Conservation (phyloP, 2,797 vertebrate species). For the Sphenopsis melanotis region DNA sequence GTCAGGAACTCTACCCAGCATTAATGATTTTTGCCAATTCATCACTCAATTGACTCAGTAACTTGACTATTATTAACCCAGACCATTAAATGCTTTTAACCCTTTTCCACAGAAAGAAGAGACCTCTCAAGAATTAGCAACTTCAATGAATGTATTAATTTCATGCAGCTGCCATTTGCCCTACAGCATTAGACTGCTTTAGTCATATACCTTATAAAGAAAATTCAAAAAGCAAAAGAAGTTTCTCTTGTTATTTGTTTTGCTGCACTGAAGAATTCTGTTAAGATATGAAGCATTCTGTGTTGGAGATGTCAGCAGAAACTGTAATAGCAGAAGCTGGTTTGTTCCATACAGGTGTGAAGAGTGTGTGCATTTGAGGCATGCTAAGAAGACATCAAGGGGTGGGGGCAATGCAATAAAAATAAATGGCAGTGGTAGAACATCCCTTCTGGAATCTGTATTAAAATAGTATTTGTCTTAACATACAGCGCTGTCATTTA, state of each 20-base stretch:
- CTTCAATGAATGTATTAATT: slow-evolving; percentile 38
- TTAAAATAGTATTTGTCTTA: neutral
- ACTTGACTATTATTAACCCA: slow-evolving; percentile 40
- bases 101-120: neutral
- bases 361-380: neutral
- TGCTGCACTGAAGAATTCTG: neutral
- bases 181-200: neutral
- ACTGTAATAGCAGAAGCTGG: neutral
- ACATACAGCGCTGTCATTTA: neutral
- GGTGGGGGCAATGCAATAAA: neutral
- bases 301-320: neutral
- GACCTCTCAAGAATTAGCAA: neutral
- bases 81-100: slow-evolving; percentile 49
- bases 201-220: neutral
- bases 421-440: neutral
- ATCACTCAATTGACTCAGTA: slow-evolving; percentile 6
- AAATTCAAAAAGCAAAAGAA: neutral
- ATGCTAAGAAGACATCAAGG: neutral
- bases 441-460: neutral
- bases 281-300: neutral
- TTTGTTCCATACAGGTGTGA: neutral
- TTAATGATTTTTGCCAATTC: slow-evolving; percentile 23
- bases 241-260: neutral
- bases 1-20: neutral
- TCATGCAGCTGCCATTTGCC: slow-evolving; percentile 5